Base-by-base conservation (phyloP, 1,140 invertebrate genomes). In the Dolichoris vasculosae region DNA sequence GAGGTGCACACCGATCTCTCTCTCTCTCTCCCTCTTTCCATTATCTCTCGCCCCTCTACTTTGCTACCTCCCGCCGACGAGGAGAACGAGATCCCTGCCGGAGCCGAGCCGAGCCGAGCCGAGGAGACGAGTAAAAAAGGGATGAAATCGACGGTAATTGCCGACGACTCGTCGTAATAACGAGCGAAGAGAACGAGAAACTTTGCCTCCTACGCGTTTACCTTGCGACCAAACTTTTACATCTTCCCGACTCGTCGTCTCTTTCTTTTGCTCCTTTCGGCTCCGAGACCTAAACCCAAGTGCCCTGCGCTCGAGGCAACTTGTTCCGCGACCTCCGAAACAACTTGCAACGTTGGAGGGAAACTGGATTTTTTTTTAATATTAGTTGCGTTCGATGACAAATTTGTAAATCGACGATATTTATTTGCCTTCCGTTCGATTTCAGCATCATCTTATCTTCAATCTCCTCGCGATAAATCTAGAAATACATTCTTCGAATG, bases 101-200 rank as follows among this genome's bases (percentile, higher is more conserved):
- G 69, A 38, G 11, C 17, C 17, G 3, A 40, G 38, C n/a, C n/a
- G 4, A 43, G 26, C 43, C 32, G 20, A 32, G 43, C n/a, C 17
- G 3, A 40, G 38, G 4, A 43, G 26, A 73, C 32, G 20, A 32
- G 43, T 32, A 78, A 82, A 71, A 59, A 82, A 75, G n/a, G 43
- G n/a, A 75, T 75, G 23, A 38, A 82, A 82, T 75, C 8, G 32
- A 82, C 43, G 83, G 32, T 84, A 79, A 84, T 84, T 71, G 63
- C 64, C 59, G 75, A 67, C 43, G 59, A 84, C 51, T 84, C 64
- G 76, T 46, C 64, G 43, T 79, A 84, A 79, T 83, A 77, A 83
- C 59, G 35, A 63, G 32, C n/a, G 3, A 26, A 20, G 30, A 55
- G 46, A 77, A 43, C 46, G 46, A 77, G 46, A 77, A 77, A 77